Evolutionary conservation across 2,888 invertebrate genomes (phyloP), one percentile per base, ranked within the genome.

Genomic region (Oligia fasciuncula): DNA sequence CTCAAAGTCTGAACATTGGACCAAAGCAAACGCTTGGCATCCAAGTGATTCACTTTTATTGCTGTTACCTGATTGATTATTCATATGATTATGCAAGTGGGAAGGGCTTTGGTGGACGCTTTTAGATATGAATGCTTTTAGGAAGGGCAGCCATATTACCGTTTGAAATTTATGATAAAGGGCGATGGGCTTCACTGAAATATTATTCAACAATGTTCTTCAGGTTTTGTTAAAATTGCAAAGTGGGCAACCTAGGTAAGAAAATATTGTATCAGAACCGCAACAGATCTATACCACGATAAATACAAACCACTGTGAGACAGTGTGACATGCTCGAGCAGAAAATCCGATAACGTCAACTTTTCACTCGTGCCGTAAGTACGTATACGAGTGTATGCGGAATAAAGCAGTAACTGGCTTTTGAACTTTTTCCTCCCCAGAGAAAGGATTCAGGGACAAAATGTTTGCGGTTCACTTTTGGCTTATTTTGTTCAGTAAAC

Each of bases 271-370:
- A 79, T 73, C 29, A 57, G 67, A 76, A 77, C 23, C 40, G 68
- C 57, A 73, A 62, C 46, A 76, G 80, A 89, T 88, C 75, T 78
- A 72, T 84, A 65, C 70, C 67, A 43, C 65, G 79, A 83, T 87
- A 86, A 79, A 83, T 77, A 82, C 73, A 79, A 81, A 80, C 73
- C 74, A 80, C 70, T 70, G 67, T 40, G 72, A 73, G 70, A 79
- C 76, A 85, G 69, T 76, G 78, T 79, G 86, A 85, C 73, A 83
- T 81, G 70, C 79, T 68, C 73, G 83, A 82, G 83, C 79, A 86
- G 87, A 85, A 89, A 91, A 89, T 80, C 84, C 85, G 84, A 91
- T 90, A 89, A 81, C 85, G 83, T 87, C 77, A 91, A 91, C 90
- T 91, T 90, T 90, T 87, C 86, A 91, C 84, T 88, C 86, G 79